phyloP scores from a whole-genome alignment of 1,140 invertebrate genomes.

The Pectinophora gossypiella region DNA sequence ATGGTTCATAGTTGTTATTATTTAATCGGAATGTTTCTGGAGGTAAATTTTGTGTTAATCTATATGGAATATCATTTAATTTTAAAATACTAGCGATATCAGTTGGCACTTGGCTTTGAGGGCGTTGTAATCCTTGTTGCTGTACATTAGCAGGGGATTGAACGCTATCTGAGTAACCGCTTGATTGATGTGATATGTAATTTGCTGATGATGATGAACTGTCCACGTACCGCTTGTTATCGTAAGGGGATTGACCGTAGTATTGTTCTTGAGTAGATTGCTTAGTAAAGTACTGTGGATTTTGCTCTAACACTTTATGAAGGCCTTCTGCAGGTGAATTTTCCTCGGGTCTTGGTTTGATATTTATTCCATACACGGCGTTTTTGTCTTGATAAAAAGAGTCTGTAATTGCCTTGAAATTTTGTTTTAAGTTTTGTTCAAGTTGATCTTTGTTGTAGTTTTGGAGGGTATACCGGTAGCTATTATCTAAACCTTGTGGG shows the following conservation, averaged over 20 bases:
- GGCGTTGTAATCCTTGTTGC: constrained; percentile 31
- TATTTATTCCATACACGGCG: constrained; percentile 44
- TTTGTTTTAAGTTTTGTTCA: constrained; percentile 47
- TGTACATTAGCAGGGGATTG: constrained; percentile 37
- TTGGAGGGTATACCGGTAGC: constrained; percentile 30
- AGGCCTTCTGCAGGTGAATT: constrained; percentile 22
- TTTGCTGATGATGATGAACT: constrained; percentile 22
- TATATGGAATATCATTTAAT: constrained; percentile 58
- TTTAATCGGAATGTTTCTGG: constrained; percentile 35
- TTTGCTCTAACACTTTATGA: constrained; percentile 34
- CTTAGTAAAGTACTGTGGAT: constrained; percentile 30
- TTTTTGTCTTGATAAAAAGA: constrained; percentile 64
- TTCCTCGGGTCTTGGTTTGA: constrained; percentile 50
- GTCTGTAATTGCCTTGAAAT: constrained; percentile 40
- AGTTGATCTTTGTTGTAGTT: constrained; percentile 41
- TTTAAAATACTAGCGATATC: constrained; percentile 47
- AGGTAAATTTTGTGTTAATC: constrained; percentile 41
- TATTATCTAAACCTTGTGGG: constrained; percentile 25
- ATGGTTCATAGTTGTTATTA: constrained; percentile 47
- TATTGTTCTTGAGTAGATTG: constrained; percentile 25
- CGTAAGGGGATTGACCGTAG: constrained; percentile 21
- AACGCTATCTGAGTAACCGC: constrained; percentile 34
- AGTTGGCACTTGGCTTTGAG: constrained; percentile 29
- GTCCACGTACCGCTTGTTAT: constrained; percentile 27
- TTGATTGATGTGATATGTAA: constrained; percentile 32